Evolutionary conservation across 2,888 invertebrate species (phyloP), one percentile per base, ranked within the genome.

Genomic region (Eristalis pertinax): DNA sequence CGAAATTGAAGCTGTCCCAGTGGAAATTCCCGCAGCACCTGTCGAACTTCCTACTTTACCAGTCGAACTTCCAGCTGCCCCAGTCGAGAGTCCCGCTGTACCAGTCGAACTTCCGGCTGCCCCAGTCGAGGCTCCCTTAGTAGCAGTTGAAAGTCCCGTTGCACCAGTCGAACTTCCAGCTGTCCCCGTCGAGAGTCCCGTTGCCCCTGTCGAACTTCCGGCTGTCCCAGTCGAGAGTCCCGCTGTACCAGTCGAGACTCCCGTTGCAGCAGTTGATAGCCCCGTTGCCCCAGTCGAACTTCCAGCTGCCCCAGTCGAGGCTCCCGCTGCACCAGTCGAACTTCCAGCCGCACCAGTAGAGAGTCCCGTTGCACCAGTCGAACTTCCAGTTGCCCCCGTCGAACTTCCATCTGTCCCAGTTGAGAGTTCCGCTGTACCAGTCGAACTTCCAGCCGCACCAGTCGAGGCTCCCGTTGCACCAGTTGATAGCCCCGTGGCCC

Each of bases 351-450:
- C 5, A 4, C 90, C 91, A 58, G 89, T 90, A 60, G 89, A 90
- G 77, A 90, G 86, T 35, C 90, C 91, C 0, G 91, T 89, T 7
- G 68, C 90, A 56, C 90, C 91, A 22, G 72, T 41, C 3, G 77
- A 63, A 38, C 4, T 24, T 4, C 11, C 68, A 24, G 24, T 15
- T 43, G 50, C 24, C 0, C 68, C 68, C 60, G 38, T 5, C 35
- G 60, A 58, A 29, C 0, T 35, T 10, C 41, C 74, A 7, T 76
- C 77, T 13, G 62, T 26, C 2, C 22, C 69, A 63, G 26, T 22
- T 10, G 73, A 78, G 63, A 1, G n/a, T 7, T 35, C 73, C 0
- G 68, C n/a, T 60, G 77, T 64, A n/a, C 73, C 73, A 80, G 62
- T 8, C 24, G 77, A 70, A 43, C 1, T 1, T 0, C 43, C 67